These are phyloP conservation scores for Lasiommata megera DNA, from an alignment of 2,888 invertebrate species.

Conservation along the genomic window DNA sequence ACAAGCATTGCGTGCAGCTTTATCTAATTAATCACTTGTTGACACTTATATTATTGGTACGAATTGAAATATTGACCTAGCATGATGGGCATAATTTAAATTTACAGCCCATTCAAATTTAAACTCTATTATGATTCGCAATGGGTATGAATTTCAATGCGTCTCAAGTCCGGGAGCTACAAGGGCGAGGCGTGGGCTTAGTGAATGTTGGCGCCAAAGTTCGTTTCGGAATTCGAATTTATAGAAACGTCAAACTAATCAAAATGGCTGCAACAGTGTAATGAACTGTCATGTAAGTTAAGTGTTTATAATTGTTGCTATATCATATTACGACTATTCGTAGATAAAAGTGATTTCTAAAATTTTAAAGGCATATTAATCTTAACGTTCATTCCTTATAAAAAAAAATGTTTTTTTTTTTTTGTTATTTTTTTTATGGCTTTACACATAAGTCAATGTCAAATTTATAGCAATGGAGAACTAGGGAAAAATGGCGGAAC, in stretches of 20 bases:
- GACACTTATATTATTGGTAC: constrained; percentile 22
- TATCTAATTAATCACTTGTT: constrained; percentile 18
- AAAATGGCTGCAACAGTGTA: constrained; percentile 12
- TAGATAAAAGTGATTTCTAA: neutral
- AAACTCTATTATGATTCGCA: neutral
- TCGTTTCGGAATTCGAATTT: constrained; percentile 18
- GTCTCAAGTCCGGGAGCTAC: constrained; percentile 17
- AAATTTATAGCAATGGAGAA: too few species aligned
- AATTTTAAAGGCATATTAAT: too few species aligned
- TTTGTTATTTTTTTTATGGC: too few species aligned
- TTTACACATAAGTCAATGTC: too few species aligned
- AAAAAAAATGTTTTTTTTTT: too few species aligned
- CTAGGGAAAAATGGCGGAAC: too few species aligned
- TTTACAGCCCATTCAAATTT: neutral
- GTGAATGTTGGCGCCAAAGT: constrained; percentile 38
- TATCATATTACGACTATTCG: neutral
- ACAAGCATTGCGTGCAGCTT: constrained; percentile 3
- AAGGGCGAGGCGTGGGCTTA: constrained; percentile 32
- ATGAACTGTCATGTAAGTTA: constrained; percentile 19
- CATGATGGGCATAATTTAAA: neutral
- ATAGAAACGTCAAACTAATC: constrained; percentile 22
- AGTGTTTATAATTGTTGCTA: neutral
- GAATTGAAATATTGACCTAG: constrained; percentile 13
- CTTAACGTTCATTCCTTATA: too few species aligned
- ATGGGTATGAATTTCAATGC: neutral